Base-by-base conservation (phyloP, 2,888 invertebrate genomes). In the Geotrupes spiniger region DNA sequence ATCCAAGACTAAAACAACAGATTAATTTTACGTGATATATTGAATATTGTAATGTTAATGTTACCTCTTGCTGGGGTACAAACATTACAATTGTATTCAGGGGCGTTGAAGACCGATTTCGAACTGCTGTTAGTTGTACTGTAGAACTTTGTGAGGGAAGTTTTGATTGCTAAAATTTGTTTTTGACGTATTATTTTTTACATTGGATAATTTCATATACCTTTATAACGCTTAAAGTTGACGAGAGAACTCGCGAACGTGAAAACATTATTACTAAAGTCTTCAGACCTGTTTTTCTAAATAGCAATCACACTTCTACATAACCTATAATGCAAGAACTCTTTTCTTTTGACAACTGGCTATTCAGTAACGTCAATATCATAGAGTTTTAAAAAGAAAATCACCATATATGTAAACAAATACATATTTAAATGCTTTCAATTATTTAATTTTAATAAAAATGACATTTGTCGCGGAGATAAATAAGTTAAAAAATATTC, bases 11-110 rank as follows among this genome's bases (percentile, higher is more conserved):
- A 67, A 46, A 77, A 77, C 48, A 56, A 51, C 17, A 29, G 6
- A 6, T 14, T 25, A 39, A 43, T 21, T 25, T 33, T 3, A 36
- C 26, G 21, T 28, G 4, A 3, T 40, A 27, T n/a, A 12, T n/a
- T n/a, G n/a, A n/a, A n/a, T n/a, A 4, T 15, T 39, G 16, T 36
- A 1, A 15, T n/a, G 2, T 47, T 33, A 56, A 65, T n/a, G n/a
- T 63, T 74, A 89, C 94, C 83, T 99, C 97, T 80, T 99, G 99
- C 73, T 99, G 98, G 2, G 99, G 99, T 14, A 99, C 99, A 78
- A 99, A 99, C 85, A 97, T 87, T 46, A 99, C 76, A 52, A 92
- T 76, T 4, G 96, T 96, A 75, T 99, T 99, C 36, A 93, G 73
- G 0, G 95, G 94, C 5, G 88, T 88, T 11, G 81, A 79, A 5